Conservation (phyloP, 2,888 invertebrate genomes). For the Hydrotaea cyrtoneurina region DNA sequence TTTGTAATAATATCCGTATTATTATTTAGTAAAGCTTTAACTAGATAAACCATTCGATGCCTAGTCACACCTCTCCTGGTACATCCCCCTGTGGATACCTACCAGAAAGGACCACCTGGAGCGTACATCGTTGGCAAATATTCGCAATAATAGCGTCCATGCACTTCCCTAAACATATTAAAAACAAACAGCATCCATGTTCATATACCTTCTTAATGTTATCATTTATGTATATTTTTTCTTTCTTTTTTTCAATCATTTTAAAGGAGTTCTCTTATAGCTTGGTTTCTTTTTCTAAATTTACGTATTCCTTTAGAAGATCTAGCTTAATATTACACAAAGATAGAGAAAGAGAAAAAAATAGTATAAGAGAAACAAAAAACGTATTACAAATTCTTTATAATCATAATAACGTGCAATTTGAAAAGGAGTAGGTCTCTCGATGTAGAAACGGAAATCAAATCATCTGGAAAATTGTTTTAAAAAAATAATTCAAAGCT, state of each 20-base stretch:
- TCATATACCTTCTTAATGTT: not conserved
- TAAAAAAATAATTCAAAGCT: constrained; percentile 36
- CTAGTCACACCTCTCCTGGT: too few species aligned
- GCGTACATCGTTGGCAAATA: too few species aligned
- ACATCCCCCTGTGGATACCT: too few species aligned
- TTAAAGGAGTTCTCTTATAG: constrained; percentile 7
- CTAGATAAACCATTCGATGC: too few species aligned
- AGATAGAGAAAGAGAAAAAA: not conserved
- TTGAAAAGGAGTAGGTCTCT: not conserved
- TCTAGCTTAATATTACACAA: constrained; percentile 29
- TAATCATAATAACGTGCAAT: constrained; percentile 21
- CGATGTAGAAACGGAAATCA: not conserved
- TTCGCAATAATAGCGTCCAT: too few species aligned
- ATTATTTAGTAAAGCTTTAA: too few species aligned
- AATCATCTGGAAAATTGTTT: constrained; percentile 11
- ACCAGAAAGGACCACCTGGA: too few species aligned
- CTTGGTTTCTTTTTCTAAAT: constrained; percentile 6
- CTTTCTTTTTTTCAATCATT: constrained; percentile 4
- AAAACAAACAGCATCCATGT: too few species aligned
- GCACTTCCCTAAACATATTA: too few species aligned
- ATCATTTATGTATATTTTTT: not conserved
- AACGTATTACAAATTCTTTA: not conserved
- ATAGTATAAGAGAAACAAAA: not conserved
- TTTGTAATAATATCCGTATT: too few species aligned
- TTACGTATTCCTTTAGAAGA: constrained; percentile 18